Evolutionary conservation across 2,888 invertebrate species (phyloP).

Genomic region (Orthonychiurus folsomi): DNA sequence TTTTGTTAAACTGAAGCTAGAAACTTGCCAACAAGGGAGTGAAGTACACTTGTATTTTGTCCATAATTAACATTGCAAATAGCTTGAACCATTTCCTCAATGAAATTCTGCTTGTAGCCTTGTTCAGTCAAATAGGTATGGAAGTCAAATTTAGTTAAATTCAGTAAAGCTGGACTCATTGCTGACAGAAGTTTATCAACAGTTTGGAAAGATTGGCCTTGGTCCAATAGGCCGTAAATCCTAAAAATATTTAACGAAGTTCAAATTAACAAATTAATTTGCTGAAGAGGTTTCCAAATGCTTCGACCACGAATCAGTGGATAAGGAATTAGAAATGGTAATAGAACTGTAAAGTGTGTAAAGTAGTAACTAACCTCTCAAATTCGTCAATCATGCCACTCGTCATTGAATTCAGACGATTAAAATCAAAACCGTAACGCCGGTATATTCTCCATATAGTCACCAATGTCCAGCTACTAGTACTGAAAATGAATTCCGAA

Average conservation of each 20-base stretch:
- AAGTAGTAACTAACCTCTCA: slow-evolving; percentile 42
- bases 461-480: slow-evolving; percentile 47
- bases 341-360: neutral
- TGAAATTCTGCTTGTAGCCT: slow-evolving; percentile 47
- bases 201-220: slow-evolving; percentile 48
- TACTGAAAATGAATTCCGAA: slow-evolving; percentile 49
- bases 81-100: slow-evolving; percentile 52
- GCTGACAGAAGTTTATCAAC: slow-evolving; percentile 49
- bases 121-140: slow-evolving; percentile 44
- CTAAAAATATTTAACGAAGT: slow-evolving; percentile 44
- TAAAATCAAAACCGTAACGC: slow-evolving; percentile 51
- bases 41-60: slow-evolving; percentile 49
- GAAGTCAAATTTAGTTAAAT: slow-evolving; percentile 45
- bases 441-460: slow-evolving; percentile 49
- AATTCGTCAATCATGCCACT: slow-evolving; percentile 45
- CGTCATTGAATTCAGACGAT: slow-evolving; percentile 46
- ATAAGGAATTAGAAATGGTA: neutral
- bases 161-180: slow-evolving; percentile 49
- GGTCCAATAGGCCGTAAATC: slow-evolving; percentile 51
- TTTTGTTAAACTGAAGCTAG: neutral
- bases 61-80: slow-evolving; percentile 54
- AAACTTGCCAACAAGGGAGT: slow-evolving; percentile 51
- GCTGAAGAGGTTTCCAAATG: neutral
- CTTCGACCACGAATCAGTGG: neutral
- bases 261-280: slow-evolving; percentile 10